Conservation (phyloP, 2,797 vertebrate species). For the Chelon auratus region DNA sequence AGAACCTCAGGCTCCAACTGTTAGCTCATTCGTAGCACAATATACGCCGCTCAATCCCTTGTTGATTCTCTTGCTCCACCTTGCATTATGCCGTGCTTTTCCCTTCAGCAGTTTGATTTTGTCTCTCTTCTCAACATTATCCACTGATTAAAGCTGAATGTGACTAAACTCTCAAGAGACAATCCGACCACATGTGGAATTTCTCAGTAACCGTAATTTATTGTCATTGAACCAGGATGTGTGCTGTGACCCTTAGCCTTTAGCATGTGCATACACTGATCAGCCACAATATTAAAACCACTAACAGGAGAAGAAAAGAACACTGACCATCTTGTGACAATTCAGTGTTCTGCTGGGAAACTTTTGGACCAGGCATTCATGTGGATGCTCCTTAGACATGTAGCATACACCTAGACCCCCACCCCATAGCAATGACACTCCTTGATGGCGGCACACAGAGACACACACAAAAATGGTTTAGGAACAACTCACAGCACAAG, state of each 20-base stretch:
- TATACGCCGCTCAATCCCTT: slow-evolving; percentile 1
- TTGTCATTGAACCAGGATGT: slow-evolving; percentile 1
- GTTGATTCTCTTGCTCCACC: slow-evolving; percentile 13
- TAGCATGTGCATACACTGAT: not conserved
- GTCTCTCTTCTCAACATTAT: slow-evolving; percentile 7
- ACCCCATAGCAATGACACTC: no score
- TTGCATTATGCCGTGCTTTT: not conserved
- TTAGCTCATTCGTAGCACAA: slow-evolving; percentile 26
- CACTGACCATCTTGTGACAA: no score
- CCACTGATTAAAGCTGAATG: slow-evolving; percentile 24
- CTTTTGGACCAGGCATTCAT: no score
- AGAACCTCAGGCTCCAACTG: slow-evolving; percentile 60
- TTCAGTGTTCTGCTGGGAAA: no score
- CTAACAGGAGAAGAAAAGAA: no score
- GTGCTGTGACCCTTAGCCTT: not conserved
- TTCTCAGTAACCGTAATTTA: slow-evolving; percentile 20
- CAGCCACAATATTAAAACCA: no score
- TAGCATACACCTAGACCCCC: no score
- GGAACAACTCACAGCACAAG: no score
- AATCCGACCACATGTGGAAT: not conserved
- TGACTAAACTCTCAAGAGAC: slow-evolving; percentile 13
- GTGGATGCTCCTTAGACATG: no score
- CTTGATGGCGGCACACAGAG: no score
- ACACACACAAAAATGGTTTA: no score
- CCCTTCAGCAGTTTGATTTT: not conserved